A percentile compares a stretch with the other conserved stretches of the same genome.
Evolutionary conservation across 1,140 invertebrate genomes (phyloP).

Genomic region (Leptinotarsa defecta): DNA sequence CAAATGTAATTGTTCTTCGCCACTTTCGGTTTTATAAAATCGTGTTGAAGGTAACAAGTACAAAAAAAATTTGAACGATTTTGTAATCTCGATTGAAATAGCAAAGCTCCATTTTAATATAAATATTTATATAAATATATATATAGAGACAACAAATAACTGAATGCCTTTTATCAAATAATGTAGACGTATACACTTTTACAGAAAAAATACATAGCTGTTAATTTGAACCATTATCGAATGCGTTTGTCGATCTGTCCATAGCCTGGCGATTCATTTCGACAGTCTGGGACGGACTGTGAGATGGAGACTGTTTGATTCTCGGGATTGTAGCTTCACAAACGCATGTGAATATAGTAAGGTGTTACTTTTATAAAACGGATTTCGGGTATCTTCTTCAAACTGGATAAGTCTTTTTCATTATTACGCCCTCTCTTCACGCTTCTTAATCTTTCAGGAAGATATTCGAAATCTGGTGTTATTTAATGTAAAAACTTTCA

Average conservation of each 20-base stretch:
- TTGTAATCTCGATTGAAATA: conserved; percentile 45
- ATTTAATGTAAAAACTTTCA: conserved; percentile 49
- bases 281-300: too few relatives aligned
- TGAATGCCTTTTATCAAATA: conserved; percentile 56
- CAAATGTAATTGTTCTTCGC: conserved; percentile 32
- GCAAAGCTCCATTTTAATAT: conserved; percentile 44
- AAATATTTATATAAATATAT: conserved; percentile 53
- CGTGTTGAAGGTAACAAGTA: conserved; percentile 40
- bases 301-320: too few relatives aligned
- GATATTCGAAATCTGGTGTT: conserved; percentile 37
- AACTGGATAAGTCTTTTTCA: conserved; percentile 28
- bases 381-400: conserved; percentile 38
- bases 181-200: conserved; percentile 57
- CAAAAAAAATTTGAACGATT: conserved; percentile 43
- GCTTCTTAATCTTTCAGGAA: conserved; percentile 38
- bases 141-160: conserved; percentile 54
- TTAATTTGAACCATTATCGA: conserved; percentile 45
- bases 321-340: not conserved
- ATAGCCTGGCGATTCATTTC: not conserved
- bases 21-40: conserved; percentile 44
- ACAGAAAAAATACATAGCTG: conserved; percentile 53
- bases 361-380: conserved; percentile 46
- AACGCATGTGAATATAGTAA: conserved; percentile 45
- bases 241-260: conserved; percentile 9
- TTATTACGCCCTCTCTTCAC: conserved; percentile 33